Conservation (phyloP, 2,888 invertebrate species). For the Listrodromus nycthemerus region DNA sequence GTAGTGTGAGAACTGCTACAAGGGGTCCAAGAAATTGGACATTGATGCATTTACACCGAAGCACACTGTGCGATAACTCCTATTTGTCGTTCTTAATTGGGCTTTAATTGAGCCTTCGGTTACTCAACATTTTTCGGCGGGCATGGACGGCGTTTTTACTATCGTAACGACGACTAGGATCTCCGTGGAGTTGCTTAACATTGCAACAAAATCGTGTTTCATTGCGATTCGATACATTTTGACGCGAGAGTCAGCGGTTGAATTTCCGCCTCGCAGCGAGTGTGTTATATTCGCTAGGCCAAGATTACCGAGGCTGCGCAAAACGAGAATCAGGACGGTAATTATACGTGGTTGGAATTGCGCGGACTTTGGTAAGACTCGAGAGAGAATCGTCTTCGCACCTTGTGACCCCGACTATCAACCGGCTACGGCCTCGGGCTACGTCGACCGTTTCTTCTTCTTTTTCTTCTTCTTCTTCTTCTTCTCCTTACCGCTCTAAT, state of each 20-base stretch:
- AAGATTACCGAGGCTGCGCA: conserved; percentile 63
- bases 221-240: background rate
- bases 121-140: background rate
- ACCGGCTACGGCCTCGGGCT: conserved; percentile 64
- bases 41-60: conserved; percentile 16
- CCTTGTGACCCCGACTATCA: conserved; percentile 67
- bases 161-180: background rate
- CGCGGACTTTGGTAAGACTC: conserved; percentile 52
- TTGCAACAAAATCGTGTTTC: background rate
- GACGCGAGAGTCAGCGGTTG: conserved; percentile 34
- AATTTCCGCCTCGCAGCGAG: conserved; percentile 32
- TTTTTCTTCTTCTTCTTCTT: conserved; percentile 66
- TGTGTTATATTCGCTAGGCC: conserved; percentile 14
- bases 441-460: conserved; percentile 74
- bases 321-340: conserved; percentile 66
- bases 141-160: background rate
- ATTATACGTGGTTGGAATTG: conserved; percentile 69
- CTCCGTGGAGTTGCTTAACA: background rate
- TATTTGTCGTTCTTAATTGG: background rate
- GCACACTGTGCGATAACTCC: background rate
- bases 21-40: conserved; percentile 14
- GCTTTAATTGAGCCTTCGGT: background rate
- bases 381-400: conserved; percentile 62
- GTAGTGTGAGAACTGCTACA: conserved; percentile 35
- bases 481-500: conserved; percentile 45